These are phyloP conservation scores for Anguilla anguilla DNA, from an alignment of 2,797 vertebrate genomes.

Conservation along the genomic window DNA sequence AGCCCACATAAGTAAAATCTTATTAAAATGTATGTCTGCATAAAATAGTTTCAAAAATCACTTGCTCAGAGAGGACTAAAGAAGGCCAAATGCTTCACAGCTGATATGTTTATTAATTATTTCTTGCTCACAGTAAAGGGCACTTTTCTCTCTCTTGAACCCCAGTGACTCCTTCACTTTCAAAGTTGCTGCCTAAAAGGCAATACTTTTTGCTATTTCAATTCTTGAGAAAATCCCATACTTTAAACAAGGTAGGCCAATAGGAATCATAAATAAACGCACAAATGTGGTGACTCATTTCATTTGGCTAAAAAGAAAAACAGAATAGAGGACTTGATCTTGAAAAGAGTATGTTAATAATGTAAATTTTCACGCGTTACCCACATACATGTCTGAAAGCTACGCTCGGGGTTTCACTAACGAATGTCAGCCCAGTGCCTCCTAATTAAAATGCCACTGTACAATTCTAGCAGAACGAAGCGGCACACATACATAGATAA, in stretches of 20 bases:
- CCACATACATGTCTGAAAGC: not conserved
- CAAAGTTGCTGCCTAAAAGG: not conserved
- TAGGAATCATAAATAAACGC: not conserved
- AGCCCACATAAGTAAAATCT: not conserved
- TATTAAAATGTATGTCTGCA: conserved; percentile 9
- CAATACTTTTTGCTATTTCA: not conserved
- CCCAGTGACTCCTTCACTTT: not conserved
- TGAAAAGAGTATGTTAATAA: not conserved
- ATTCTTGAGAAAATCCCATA: not conserved
- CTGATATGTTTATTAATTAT: conserved; percentile 1
- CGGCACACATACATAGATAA: conserved; percentile 11
- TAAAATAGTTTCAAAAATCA: not conserved
- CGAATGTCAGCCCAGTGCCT: not conserved
- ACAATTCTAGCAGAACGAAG: conserved; percentile 14
- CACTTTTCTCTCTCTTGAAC: not conserved
- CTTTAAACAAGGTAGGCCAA: not conserved
- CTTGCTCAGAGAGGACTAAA: not conserved
- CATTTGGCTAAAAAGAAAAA: not conserved
- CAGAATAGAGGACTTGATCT: not conserved
- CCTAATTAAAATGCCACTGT: not conserved
- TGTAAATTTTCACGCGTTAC: not conserved
- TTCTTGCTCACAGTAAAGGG: not conserved
- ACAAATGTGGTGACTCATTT: not conserved
- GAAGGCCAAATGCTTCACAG: not conserved
- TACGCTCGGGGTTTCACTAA: not conserved